These are phyloP conservation scores for Neria commutata DNA, from an alignment of 2,888 invertebrate species.

Conservation along the genomic window DNA sequence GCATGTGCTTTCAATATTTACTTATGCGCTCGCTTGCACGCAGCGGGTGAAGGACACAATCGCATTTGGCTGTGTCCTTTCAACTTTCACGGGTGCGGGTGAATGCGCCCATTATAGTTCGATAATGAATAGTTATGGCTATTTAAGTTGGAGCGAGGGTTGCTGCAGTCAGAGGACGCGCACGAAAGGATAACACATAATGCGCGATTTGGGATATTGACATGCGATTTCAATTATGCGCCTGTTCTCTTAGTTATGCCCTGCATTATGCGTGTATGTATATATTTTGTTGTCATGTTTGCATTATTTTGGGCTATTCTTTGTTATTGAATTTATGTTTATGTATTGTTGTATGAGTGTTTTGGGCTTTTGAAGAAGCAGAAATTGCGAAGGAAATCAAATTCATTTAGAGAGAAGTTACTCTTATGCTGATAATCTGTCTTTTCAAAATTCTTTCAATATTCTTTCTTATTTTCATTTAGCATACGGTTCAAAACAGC, in stretches of 20 bases:
- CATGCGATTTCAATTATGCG: conserved; percentile 30
- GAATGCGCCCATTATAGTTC: conserved; percentile 40
- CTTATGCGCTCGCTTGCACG: conserved; percentile 34
- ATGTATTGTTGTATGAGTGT: conserved; percentile 23
- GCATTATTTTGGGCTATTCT: conserved; percentile 27
- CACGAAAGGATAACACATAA: conserved; percentile 37
- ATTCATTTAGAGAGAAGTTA: no score
- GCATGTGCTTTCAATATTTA: conserved; percentile 15
- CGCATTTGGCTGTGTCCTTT: conserved; percentile 8
- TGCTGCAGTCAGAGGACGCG: conserved; percentile 19
- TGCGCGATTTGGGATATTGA: conserved; percentile 38
- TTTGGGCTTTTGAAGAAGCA: no score
- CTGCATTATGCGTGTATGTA: conserved; percentile 22
- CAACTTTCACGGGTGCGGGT: conserved; percentile 5
- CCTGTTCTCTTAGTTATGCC: conserved; percentile 16
- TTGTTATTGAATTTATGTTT: conserved; percentile 51
- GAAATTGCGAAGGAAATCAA: no score
- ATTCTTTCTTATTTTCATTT: no score
- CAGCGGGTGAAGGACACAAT: conserved; percentile 31
- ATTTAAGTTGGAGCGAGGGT: conserved; percentile 38
- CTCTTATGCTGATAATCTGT: no score
- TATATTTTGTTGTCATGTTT: conserved; percentile 41
- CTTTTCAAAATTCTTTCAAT: no score
- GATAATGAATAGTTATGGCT: conserved; percentile 53
- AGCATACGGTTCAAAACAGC: no score